These are phyloP conservation scores for Serranus cabrilla DNA, from an alignment of 2,797 vertebrate species.

Conservation along the genomic window DNA sequence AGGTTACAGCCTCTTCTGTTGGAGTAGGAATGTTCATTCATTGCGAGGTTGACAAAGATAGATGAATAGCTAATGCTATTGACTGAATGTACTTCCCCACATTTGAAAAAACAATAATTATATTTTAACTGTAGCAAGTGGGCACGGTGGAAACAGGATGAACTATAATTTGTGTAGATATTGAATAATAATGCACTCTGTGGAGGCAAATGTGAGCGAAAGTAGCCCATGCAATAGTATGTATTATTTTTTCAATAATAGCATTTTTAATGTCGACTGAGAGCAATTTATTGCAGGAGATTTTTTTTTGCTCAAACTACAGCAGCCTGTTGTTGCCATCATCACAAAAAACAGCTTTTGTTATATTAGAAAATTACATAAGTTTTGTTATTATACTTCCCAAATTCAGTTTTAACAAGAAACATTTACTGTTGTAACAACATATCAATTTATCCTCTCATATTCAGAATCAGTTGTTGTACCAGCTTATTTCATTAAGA, in stretches of 20 bases:
- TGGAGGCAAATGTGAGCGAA: not conserved
- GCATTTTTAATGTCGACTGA: not conserved
- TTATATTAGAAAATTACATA: not conserved
- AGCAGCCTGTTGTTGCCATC: not conserved
- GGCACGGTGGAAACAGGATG: not conserved
- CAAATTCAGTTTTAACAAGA: slow-evolving; percentile 3
- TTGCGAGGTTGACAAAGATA: not conserved
- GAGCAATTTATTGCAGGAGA: not conserved
- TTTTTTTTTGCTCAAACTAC: not conserved
- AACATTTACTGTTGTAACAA: not conserved
- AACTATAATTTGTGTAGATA: not conserved
- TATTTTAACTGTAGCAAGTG: not conserved
- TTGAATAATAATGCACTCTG: slow-evolving; percentile 7
- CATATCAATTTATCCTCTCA: not conserved
- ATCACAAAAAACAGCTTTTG: not conserved
- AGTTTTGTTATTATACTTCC: not conserved
- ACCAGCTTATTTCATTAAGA: not conserved
- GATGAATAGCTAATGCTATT: not conserved
- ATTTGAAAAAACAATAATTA: not conserved
- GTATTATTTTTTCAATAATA: not conserved
- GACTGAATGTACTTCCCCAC: not conserved
- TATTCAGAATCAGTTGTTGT: not conserved
- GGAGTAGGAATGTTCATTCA: not conserved
- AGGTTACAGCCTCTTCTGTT: not conserved
- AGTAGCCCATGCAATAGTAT: not conserved